Evolutionary conservation across 1,140 invertebrate species (phyloP).

Genomic region (Potamilus streckersoni): DNA sequence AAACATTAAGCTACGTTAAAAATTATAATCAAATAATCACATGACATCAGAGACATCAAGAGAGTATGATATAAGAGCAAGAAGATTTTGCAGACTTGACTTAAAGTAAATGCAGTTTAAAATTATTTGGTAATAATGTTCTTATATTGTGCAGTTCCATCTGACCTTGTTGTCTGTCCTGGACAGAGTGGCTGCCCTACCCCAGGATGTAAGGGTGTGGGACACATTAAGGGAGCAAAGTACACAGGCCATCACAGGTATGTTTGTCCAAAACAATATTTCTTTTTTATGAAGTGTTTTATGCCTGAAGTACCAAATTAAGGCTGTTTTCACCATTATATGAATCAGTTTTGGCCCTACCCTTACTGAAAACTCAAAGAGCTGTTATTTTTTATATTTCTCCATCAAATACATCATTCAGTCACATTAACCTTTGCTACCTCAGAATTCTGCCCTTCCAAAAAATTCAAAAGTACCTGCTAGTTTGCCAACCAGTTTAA

Average conservation of each 20-base stretch:
- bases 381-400: neutral
- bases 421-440: too few species aligned
- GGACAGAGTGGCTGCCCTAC: slow-evolving; percentile 66
- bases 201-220: slow-evolving; percentile 69
- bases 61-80: too few species aligned
- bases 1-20: too few species aligned
- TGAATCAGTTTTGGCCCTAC: neutral
- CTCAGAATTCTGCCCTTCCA: neutral
- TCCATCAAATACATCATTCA: too few species aligned
- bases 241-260: slow-evolving; percentile 79
- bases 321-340: neutral
- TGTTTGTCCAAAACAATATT: neutral
- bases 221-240: slow-evolving; percentile 77
- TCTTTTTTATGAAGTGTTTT: neutral
- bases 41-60: too few species aligned
- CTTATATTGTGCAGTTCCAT: slow-evolving; percentile 67
- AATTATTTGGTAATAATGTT: too few species aligned
- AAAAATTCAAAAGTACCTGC: too few species aligned
- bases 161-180: slow-evolving; percentile 70
- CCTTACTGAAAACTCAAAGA: neutral
- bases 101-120: too few species aligned
- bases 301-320: neutral
- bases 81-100: too few species aligned
- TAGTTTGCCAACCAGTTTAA: too few species aligned
- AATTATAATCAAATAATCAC: too few species aligned